These are phyloP conservation scores for Ophioninae sp. DNA, from an alignment of 2,888 invertebrate genomes.

Conservation along the genomic window DNA sequence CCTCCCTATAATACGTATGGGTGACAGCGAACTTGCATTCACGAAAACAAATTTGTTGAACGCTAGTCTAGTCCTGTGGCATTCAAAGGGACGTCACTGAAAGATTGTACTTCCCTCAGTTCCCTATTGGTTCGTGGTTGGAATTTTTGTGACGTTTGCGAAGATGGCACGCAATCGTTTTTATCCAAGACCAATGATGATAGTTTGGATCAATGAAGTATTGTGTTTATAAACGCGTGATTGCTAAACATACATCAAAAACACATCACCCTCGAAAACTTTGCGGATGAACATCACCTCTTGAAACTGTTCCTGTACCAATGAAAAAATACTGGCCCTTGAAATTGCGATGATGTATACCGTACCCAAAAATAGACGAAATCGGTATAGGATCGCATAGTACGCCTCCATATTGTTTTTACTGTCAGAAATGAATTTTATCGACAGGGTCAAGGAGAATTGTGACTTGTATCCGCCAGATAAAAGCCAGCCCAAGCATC, in stretches of 20 bases:
- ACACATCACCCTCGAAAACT: too few relatives aligned
- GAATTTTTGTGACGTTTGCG: background rate
- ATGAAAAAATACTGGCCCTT: too few relatives aligned
- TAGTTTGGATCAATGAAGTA: background rate
- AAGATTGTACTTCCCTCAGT: background rate
- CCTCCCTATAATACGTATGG: conserved; percentile 26
- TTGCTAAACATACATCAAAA: background rate
- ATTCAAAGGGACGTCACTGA: background rate
- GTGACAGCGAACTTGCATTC: conserved; percentile 40
- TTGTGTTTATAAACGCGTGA: background rate
- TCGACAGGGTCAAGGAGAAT: background rate
- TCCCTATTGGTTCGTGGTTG: background rate
- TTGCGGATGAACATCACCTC: too few relatives aligned
- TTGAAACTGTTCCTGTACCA: too few relatives aligned
- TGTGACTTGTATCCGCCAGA: background rate
- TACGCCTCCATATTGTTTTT: conserved; percentile 27
- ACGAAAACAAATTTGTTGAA: conserved; percentile 41
- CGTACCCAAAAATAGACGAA: too few relatives aligned
- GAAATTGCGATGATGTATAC: too few relatives aligned
- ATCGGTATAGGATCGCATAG: background rate
- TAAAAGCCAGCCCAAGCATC: conserved; percentile 5
- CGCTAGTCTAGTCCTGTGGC: conserved; percentile 10
- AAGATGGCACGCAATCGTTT: background rate
- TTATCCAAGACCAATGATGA: background rate
- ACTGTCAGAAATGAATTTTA: conserved; percentile 20